A percentile compares a stretch with the other conserved stretches of the same genome.
These are phyloP conservation scores for Tangara arthus DNA, from an alignment of 2,797 vertebrate genomes.

Conservation along the genomic window DNA sequence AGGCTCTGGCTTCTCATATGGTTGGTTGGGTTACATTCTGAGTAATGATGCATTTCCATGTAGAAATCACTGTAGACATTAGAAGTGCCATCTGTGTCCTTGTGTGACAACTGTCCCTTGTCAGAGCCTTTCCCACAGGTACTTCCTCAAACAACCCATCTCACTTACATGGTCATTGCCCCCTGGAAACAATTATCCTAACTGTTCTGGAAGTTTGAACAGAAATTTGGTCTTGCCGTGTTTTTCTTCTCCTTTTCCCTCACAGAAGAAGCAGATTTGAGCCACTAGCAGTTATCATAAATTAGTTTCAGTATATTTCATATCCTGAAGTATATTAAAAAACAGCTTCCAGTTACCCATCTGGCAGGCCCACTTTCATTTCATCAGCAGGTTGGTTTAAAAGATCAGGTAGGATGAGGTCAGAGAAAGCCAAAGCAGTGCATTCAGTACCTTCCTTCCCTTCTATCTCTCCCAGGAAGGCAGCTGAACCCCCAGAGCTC, in stretches of 20 bases:
- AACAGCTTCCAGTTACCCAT: background rate
- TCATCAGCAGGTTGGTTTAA: background rate
- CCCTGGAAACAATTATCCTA: background rate
- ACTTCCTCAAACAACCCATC: background rate
- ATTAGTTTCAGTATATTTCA: background rate
- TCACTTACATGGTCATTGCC: background rate
- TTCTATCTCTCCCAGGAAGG: background rate
- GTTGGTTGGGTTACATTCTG: background rate
- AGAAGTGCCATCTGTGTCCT: conserved; percentile 5
- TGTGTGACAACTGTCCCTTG: background rate
- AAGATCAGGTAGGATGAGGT: background rate
- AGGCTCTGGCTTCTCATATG: background rate
- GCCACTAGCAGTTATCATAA: background rate
- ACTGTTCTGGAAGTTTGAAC: background rate
- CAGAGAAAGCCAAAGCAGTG: background rate
- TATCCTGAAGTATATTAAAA: background rate
- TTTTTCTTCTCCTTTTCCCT: background rate
- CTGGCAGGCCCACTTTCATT: background rate
- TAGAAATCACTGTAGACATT: background rate
- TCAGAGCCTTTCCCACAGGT: background rate
- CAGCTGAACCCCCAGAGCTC: background rate
- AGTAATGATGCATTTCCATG: background rate
- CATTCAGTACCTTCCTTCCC: background rate
- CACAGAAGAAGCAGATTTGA: background rate
- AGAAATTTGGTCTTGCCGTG: background rate